phyloP scores from a whole-genome alignment of 2,113 vertebrate species.

The Megaceryle torquata region DNA sequence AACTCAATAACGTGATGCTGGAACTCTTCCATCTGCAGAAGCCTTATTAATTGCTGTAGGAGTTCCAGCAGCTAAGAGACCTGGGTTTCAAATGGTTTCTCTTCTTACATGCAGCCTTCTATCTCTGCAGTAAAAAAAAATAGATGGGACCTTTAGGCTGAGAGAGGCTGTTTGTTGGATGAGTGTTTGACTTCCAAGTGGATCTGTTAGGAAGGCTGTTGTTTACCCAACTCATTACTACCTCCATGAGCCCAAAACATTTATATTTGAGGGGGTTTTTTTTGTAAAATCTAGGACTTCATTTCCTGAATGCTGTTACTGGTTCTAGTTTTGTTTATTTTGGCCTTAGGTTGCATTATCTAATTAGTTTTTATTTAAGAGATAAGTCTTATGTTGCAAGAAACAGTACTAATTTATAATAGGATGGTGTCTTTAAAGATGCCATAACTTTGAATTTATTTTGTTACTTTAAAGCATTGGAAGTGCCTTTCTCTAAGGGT shows the following conservation, averaged over 20 bases:
- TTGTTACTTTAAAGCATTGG: conserved; percentile 30
- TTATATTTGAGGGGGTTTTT: conserved; percentile 13
- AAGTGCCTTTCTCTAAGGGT: conserved; percentile 10
- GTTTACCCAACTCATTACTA: conserved; percentile 1
- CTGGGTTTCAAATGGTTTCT: conserved; percentile 9
- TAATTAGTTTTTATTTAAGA: conserved; percentile 61
- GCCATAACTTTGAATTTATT: conserved; percentile 6
- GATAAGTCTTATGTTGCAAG: conserved; percentile 22
- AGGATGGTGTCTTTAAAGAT: conserved; percentile 46
- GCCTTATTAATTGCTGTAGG: conserved; percentile 4
- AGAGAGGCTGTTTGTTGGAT: neutral
- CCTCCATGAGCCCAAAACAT: neutral
- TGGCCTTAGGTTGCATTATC: conserved; percentile 6
- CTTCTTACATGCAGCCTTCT: neutral
- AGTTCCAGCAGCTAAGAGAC: neutral
- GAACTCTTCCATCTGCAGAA: conserved; percentile 40
- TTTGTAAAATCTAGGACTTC: neutral
- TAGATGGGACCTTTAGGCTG: neutral
- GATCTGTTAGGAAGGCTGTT: neutral
- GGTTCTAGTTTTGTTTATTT: conserved; percentile 35
- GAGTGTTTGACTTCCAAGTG: neutral
- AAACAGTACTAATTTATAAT: conserved; percentile 46
- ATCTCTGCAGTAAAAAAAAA: neutral
- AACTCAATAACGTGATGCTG: conserved; percentile 37
- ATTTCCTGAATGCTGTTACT: conserved; percentile 45